Conservation (phyloP, 2,797 vertebrate species). For the Galaxias olidus region DNA sequence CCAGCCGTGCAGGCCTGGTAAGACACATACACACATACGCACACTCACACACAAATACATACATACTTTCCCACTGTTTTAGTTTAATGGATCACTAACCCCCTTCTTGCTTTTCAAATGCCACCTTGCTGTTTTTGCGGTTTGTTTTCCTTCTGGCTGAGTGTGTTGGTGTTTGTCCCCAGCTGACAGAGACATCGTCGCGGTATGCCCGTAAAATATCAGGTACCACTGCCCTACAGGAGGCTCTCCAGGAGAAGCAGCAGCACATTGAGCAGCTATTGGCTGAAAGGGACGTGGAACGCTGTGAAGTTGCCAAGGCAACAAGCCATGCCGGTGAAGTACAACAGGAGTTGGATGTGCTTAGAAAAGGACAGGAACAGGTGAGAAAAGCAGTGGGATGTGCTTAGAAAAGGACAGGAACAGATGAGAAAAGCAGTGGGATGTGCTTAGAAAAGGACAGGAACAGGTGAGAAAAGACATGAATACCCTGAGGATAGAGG, state of each 20-base stretch:
- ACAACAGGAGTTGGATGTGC: slow-evolving; percentile 87
- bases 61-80: too few relatives aligned
- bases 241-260: slow-evolving; percentile 98
- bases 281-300: slow-evolving; percentile 94
- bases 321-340: slow-evolving; percentile 94
- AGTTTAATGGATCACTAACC: too few relatives aligned
- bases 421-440: slow-evolving; percentile 95
- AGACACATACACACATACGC: slow-evolving; percentile 58
- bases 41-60: background rate
- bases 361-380: slow-evolving; percentile 93
- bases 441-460: slow-evolving; percentile 87
- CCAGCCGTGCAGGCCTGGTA: slow-evolving; percentile 97
- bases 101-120: too few relatives aligned
- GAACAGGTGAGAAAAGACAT: too few relatives aligned
- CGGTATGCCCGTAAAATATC: slow-evolving; percentile 96
- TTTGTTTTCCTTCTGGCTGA: too few relatives aligned
- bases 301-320: slow-evolving; percentile 95
- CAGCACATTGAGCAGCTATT: slow-evolving; percentile 98
- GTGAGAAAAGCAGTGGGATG: slow-evolving; percentile 90
- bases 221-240: slow-evolving; percentile 95
- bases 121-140: too few relatives aligned
- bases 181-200: slow-evolving; percentile 98
- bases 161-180: too few relatives aligned
- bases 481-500: too few relatives aligned
- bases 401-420: slow-evolving; percentile 91